Conservation (phyloP, 2,113 vertebrate species). For the Crotalus viridis region DNA sequence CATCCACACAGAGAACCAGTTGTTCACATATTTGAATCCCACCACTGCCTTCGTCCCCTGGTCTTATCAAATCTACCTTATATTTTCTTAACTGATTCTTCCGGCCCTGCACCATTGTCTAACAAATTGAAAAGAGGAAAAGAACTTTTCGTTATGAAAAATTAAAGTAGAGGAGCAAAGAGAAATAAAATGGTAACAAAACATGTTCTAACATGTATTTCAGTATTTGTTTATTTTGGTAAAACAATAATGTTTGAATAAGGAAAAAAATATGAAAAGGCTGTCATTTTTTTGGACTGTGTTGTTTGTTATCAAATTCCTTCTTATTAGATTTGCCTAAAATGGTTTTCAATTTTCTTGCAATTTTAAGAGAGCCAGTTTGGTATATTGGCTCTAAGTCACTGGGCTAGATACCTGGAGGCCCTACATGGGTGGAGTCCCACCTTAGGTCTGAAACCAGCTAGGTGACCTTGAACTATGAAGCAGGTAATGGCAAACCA, state of each 20-base stretch:
- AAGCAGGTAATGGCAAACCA: background rate
- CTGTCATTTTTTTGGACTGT: background rate
- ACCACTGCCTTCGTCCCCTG: background rate
- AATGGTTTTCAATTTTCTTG: background rate
- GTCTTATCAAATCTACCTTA: background rate
- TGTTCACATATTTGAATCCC: too few species aligned
- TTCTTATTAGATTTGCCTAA: background rate
- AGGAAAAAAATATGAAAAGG: background rate
- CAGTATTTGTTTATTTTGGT: background rate
- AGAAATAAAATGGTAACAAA: background rate
- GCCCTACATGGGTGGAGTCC: background rate
- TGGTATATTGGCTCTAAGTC: background rate
- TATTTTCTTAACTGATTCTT: background rate
- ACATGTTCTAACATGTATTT: background rate
- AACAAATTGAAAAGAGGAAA: background rate
- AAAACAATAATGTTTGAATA: background rate
- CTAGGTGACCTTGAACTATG: background rate
- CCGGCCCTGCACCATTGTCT: background rate
- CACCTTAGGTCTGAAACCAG: background rate
- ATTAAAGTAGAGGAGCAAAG: background rate
- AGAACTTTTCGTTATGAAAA: background rate
- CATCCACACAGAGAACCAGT: too few species aligned
- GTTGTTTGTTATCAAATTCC: background rate
- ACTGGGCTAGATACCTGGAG: background rate
- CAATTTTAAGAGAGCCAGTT: background rate